Base-by-base conservation (phyloP, 2,113 vertebrate genomes). In the Syngnathoides biaculeatus region DNA sequence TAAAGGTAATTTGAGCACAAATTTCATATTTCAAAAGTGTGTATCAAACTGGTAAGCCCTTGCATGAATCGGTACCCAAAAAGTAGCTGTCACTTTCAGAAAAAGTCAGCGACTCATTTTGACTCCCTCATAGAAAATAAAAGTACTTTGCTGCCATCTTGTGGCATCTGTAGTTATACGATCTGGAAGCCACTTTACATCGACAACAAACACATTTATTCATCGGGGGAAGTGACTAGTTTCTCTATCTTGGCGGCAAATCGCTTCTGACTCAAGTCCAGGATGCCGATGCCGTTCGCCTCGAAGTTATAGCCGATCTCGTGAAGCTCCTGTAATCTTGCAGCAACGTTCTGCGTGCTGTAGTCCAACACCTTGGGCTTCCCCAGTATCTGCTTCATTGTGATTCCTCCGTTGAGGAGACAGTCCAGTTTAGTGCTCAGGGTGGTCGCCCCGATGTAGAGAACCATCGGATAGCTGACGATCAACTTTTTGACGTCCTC, bases 351-450 rank as follows among this genome's bases (percentile, higher is more conserved):
- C 67, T 65, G 73, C 52, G 83, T 67, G 69, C 93, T 94, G 79
- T 83, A 85, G 22, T 89, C 91, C 65, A 94, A 75, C 69, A 94
- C 67, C 13, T 67, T 90, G 42, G 90, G 88, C 38, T 78, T 92
- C 58, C 90, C 67, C 30, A 90, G 12, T 58, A 94, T 83, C 83
- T 89, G 84, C 57, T 81, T 77, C 48, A 92, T 66, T 38, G 72
- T 80, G 58, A 94, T 80, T 69, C 93, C 88, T 58, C 70, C 85
- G 38, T 89, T 69, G 1, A 93, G 24, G 14, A 95, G 88, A 69
- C 76, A 81, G 75, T 94, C 84, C 68, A 93, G 79, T 88, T 95
- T 94, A 30, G 76, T 56, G 59, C 55, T 92, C 61, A 95, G 82
- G 0, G 78, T 92, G 35, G 81, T 79, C 2, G 76, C 39, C 8